Evolutionary conservation across 1,140 invertebrate genomes (phyloP).

Genomic region (Cyphomyrmex costatus): DNA sequence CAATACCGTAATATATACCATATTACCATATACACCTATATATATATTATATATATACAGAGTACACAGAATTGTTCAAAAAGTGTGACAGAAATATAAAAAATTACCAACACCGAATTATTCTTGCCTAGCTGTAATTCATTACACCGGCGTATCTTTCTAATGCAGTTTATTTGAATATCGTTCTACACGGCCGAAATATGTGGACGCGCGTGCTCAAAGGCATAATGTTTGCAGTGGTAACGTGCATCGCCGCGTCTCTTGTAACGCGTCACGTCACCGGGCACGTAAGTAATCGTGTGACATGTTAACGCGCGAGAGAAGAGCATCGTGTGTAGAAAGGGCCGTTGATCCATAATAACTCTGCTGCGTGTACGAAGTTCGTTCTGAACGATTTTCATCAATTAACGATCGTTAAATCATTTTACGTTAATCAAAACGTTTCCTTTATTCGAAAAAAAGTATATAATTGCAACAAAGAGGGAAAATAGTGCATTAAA

Average conservation of each 20-base stretch:
- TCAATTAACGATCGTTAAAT: conserved; percentile 77
- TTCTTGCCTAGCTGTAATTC: neutral
- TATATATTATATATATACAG: conserved; percentile 54
- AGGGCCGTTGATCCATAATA: conserved; percentile 69
- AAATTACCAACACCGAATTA: conserved; percentile 20
- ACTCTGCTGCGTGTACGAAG: conserved; percentile 49
- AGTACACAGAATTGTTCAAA: conserved; percentile 33
- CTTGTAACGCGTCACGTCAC: conserved; percentile 37
- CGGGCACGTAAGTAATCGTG: conserved; percentile 34
- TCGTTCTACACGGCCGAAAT: conserved; percentile 76
- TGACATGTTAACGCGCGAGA: neutral
- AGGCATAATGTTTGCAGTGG: conserved; percentile 51
- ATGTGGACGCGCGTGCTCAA: conserved; percentile 39
- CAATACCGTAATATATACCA: no score
- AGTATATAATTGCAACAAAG: neutral
- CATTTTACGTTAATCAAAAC: neutral
- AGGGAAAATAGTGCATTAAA: neutral
- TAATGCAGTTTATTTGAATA: conserved; percentile 76
- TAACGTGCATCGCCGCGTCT: conserved; percentile 18
- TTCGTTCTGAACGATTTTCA: conserved; percentile 65
- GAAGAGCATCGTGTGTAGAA: conserved; percentile 12
- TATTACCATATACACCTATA: no score
- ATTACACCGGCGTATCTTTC: conserved; percentile 59
- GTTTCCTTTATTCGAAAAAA: neutral
- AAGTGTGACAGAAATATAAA: conserved; percentile 22